Evolutionary conservation across 2,113 vertebrate genomes (phyloP).

Genomic region (Carassius auratus): DNA sequence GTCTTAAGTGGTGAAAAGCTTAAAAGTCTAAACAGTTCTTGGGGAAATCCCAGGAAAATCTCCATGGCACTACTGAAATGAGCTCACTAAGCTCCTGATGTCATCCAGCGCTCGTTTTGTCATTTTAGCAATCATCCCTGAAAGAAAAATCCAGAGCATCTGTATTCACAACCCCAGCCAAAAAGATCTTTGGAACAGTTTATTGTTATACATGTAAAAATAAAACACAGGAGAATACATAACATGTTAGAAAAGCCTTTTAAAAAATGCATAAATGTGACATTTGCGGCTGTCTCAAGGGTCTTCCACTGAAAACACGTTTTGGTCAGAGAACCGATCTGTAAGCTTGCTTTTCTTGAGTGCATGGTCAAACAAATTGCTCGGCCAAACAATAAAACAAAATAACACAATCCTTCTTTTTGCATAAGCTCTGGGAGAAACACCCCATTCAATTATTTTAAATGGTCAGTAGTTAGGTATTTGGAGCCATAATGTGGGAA

Average conservation of each 20-base stretch:
- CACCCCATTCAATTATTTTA: neutral
- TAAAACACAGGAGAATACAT: neutral
- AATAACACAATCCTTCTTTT: neutral
- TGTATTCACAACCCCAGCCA: neutral
- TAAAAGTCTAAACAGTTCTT: neutral
- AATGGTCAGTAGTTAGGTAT: conserved; percentile 9
- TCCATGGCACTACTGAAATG: neutral
- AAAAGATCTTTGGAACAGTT: neutral
- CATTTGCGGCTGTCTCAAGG: neutral
- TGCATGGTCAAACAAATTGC: neutral
- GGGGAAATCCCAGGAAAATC: conserved; percentile 14
- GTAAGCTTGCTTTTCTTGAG: neutral
- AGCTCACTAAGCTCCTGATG: conserved; percentile 1
- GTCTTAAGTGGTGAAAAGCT: conserved; percentile 12
- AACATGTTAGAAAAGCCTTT: neutral
- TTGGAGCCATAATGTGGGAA: neutral
- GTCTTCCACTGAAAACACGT: conserved; percentile 8
- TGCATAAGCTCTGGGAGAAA: neutral
- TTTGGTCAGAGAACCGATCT: neutral
- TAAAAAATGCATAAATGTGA: conserved; percentile 31
- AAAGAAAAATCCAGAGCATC: neutral
- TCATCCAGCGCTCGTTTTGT: neutral
- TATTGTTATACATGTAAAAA: neutral
- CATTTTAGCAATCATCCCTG: conserved; percentile 9
- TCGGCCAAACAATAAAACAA: neutral